phyloP scores from a whole-genome alignment of 2,113 vertebrate genomes.

The Brachionichthys hirsutus region DNA sequence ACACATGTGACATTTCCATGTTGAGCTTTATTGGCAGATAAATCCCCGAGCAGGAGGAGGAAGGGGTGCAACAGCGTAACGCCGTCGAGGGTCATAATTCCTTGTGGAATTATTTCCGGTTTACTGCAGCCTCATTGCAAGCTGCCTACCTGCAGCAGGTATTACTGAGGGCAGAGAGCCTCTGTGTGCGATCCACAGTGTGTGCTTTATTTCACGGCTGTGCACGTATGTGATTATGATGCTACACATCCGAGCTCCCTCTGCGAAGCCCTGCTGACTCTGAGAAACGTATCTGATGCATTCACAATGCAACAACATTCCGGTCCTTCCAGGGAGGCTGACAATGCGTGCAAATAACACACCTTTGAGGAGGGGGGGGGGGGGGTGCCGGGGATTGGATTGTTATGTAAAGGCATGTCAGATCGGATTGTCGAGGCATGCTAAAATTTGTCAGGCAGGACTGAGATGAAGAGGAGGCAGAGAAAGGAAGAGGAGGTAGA shows the following conservation, averaged over 20 bases:
- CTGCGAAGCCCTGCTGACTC: conserved; percentile 41
- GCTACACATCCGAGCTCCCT: conserved; percentile 54
- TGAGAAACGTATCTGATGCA: conserved; percentile 42
- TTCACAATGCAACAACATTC: conserved; percentile 49
- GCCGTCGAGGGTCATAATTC: conserved; percentile 70
- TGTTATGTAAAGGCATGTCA: conserved; percentile 76
- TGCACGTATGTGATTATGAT: conserved; percentile 22
- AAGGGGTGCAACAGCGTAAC: conserved; percentile 69
- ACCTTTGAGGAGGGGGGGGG: conserved; percentile 49
- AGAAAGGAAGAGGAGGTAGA: conserved; percentile 58
- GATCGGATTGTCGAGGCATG: conserved; percentile 66
- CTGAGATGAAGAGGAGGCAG: conserved; percentile 61
- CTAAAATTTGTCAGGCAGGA: conserved; percentile 74
- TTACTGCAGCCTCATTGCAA: conserved; percentile 51
- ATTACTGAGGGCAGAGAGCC: conserved; percentile 8
- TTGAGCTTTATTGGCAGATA: conserved; percentile 74
- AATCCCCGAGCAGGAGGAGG: conserved; percentile 62
- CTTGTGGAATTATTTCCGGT: conserved; percentile 72
- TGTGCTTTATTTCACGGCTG: conserved; percentile 15
- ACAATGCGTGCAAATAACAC: conserved; percentile 57
- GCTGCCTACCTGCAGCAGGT: conserved; percentile 32
- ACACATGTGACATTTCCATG: conserved; percentile 72
- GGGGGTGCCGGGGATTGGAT: conserved; percentile 67
- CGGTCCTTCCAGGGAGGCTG: conserved; percentile 34
- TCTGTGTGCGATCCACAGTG: conserved; percentile 12